A percentile compares a stretch with the other conserved stretches of the same genome.
phyloP scores from a whole-genome alignment of 2,113 vertebrate species.

The Misgurnus mizolepis region DNA sequence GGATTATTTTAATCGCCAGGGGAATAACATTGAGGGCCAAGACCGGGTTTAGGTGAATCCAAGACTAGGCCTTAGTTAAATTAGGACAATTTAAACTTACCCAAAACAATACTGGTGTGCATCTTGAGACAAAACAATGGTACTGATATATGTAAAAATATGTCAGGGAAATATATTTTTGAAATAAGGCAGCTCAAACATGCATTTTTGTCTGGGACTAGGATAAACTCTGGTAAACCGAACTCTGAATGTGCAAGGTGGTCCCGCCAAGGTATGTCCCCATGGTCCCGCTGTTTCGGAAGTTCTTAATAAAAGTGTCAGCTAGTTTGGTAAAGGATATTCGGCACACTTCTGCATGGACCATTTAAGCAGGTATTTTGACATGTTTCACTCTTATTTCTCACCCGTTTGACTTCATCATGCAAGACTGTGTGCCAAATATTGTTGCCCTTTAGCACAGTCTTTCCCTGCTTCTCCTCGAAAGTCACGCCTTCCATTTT shows the following conservation, averaged over 20 bases:
- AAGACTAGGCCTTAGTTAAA: no score
- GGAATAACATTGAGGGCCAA: no score
- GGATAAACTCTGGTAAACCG: no score
- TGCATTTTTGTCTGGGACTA: no score
- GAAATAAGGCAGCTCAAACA: no score
- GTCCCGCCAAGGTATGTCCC: background rate
- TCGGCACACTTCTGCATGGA: background rate
- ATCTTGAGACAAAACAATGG: no score
- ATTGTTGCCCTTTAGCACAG: slow-evolving; percentile 22
- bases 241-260: no score
- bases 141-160: no score
- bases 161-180: no score
- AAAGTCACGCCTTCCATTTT: slow-evolving; percentile 24
- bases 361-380: slow-evolving; percentile 17
- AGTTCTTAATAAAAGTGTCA: background rate
- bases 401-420: background rate
- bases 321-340: background rate
- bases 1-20: background rate
- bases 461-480: slow-evolving; percentile 15
- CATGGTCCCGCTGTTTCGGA: background rate
- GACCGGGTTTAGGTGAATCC: no score
- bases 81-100: no score
- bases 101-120: no score
- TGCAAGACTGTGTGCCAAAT: background rate
- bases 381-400: slow-evolving; percentile 15